A percentile compares a stretch with the other conserved stretches of the same genome.
These are phyloP conservation scores for Neuroterus valhalla DNA, from an alignment of 1,140 invertebrate species.

Conservation along the genomic window DNA sequence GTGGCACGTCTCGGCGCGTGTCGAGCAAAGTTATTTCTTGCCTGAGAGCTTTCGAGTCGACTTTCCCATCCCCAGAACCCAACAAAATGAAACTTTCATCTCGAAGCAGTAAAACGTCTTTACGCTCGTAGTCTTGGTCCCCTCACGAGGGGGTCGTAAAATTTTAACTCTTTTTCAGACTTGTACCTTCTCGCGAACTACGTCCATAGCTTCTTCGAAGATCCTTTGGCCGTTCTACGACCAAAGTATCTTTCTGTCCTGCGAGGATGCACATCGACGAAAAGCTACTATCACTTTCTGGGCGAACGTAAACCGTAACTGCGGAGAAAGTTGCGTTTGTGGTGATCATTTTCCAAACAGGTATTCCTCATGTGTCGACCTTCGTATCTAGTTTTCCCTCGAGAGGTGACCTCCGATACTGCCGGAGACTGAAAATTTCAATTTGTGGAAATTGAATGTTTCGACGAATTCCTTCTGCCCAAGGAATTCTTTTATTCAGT, in stretches of 20 bases:
- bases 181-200: slow-evolving; percentile 23
- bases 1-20: slow-evolving; percentile 20
- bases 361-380: neutral
- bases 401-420: slow-evolving; percentile 1
- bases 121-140: slow-evolving; percentile 36
- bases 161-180: slow-evolving; percentile 45
- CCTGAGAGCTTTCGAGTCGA: slow-evolving; percentile 9
- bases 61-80: slow-evolving; percentile 31
- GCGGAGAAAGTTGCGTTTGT: neutral
- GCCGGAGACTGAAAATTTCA: slow-evolving; percentile 6
- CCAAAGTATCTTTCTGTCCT: neutral
- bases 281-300: slow-evolving; percentile 22
- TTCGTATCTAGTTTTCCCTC: slow-evolving; percentile 17
- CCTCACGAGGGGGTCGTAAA: slow-evolving; percentile 49
- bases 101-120: slow-evolving; percentile 54
- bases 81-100: slow-evolving; percentile 55
- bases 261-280: slow-evolving; percentile 14
- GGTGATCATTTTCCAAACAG: slow-evolving; percentile 35
- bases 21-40: neutral
- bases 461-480: neutral
- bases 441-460: slow-evolving; percentile 3
- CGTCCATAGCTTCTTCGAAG: neutral
- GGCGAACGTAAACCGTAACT: slow-evolving; percentile 3
- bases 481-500: slow-evolving; percentile 1
- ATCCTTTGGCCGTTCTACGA: neutral